Conservation (phyloP, 1,140 invertebrate genomes). For the Drosophila takahashii region DNA sequence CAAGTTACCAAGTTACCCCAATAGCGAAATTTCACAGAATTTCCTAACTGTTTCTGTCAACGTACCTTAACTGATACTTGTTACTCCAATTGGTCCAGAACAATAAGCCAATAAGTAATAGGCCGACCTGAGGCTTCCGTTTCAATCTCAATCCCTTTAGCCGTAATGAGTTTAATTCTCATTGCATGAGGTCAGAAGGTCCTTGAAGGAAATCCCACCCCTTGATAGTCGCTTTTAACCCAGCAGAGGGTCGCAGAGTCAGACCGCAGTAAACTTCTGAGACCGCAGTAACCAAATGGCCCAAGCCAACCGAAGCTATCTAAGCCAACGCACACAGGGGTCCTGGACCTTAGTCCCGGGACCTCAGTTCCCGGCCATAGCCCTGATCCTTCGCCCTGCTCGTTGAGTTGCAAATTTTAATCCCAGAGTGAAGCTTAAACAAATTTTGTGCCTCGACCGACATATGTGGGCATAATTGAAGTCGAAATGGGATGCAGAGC, state of each 20-base stretch:
- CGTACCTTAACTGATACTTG: neutral
- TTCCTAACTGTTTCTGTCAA: too few species aligned
- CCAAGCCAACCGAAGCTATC: slow-evolving; percentile 38
- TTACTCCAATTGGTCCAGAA: slow-evolving; percentile 11
- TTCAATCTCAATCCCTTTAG: slow-evolving; percentile 32
- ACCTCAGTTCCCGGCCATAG: slow-evolving; percentile 8
- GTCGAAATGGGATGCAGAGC: slow-evolving; percentile 44
- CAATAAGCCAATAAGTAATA: slow-evolving; percentile 62
- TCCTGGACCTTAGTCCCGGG: slow-evolving; percentile 7
- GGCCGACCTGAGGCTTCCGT: slow-evolving; percentile 9
- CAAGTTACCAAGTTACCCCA: too few species aligned
- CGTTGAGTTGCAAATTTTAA: slow-evolving; percentile 69
- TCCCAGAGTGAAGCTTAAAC: slow-evolving; percentile 75
- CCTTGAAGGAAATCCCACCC: slow-evolving; percentile 32
- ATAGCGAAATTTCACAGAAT: too few species aligned
- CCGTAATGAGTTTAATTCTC: slow-evolving; percentile 59
- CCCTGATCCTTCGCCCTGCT: slow-evolving; percentile 30
- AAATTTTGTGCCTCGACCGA: slow-evolving; percentile 72
- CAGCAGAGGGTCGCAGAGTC: slow-evolving; percentile 21
- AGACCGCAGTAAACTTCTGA: slow-evolving; percentile 53
- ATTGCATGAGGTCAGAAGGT: slow-evolving; percentile 20
- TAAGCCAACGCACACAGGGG: slow-evolving; percentile 22
- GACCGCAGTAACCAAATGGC: slow-evolving; percentile 62
- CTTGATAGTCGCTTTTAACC: slow-evolving; percentile 4
- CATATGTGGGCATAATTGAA: slow-evolving; percentile 77